Percentiles rank a stretch among this genome's conserved stretches.
phyloP scores from a whole-genome alignment of 2,888 invertebrate genomes.

The Lasioglossum zephyrum region DNA sequence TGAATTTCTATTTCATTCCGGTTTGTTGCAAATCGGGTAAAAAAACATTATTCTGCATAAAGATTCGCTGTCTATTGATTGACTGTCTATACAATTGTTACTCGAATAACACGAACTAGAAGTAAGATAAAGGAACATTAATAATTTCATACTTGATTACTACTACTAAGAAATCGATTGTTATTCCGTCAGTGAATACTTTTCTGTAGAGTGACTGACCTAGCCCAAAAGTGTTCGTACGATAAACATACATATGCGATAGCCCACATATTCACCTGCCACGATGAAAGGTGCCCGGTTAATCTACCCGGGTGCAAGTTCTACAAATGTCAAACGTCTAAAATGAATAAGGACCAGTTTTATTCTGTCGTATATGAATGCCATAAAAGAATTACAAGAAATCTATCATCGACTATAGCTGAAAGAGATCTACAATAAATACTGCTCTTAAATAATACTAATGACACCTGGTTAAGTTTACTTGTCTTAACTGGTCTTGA shows the following conservation, averaged over 20 bases:
- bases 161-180: not conserved
- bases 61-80: not conserved
- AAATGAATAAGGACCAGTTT: not conserved
- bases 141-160: not conserved
- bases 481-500: not conserved
- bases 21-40: too few species aligned
- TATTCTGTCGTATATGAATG: not conserved
- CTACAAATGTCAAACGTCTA: not conserved
- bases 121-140: not conserved
- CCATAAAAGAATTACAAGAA: not conserved
- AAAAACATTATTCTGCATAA: too few species aligned
- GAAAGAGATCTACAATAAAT: not conserved
- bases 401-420: not conserved
- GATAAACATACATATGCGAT: conserved; percentile 5
- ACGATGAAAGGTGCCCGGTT: not conserved
- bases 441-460: not conserved
- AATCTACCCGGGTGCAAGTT: not conserved
- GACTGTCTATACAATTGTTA: not conserved
- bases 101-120: not conserved
- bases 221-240: not conserved
- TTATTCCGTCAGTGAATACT: not conserved
- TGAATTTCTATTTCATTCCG: too few species aligned
- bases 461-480: not conserved
- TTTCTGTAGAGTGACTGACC: not conserved
- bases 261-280: not conserved